A percentile compares a stretch with the other conserved stretches of the same genome.
phyloP scores from a whole-genome alignment of 2,888 invertebrate genomes.

The Tetranychus piercei region DNA sequence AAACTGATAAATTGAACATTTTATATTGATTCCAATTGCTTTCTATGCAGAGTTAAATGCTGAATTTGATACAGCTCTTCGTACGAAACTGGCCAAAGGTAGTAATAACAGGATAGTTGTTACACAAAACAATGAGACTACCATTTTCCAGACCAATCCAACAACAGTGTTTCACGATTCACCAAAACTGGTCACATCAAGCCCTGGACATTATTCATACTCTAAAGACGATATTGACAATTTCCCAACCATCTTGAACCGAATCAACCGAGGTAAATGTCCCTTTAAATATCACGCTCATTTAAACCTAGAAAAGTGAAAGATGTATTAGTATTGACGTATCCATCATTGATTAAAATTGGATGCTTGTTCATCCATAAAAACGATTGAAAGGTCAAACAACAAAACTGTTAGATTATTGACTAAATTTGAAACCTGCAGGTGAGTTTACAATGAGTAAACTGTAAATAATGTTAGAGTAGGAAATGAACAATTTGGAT shows the following conservation, averaged over 20 bases:
- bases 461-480: too few relatives aligned
- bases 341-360: too few relatives aligned
- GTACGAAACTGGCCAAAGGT: background rate
- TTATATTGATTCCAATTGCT: background rate
- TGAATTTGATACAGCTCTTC: background rate
- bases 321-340: too few relatives aligned
- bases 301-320: background rate
- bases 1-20: too few relatives aligned
- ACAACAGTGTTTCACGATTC: constrained; percentile 21
- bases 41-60: background rate
- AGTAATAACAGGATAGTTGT: background rate
- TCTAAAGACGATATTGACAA: background rate
- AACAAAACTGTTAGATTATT: too few relatives aligned
- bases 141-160: constrained; percentile 20
- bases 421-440: too few relatives aligned
- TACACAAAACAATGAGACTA: constrained; percentile 5
- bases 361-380: too few relatives aligned
- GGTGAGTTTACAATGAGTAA: too few relatives aligned
- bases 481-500: too few relatives aligned
- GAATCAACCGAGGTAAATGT: constrained; percentile 12
- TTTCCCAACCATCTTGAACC: background rate
- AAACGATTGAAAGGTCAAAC: too few relatives aligned
- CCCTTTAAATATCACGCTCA: background rate
- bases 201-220: constrained; percentile 3
- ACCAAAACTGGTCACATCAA: constrained; percentile 15